Base-by-base conservation (phyloP, 1,140 invertebrate species). In the Eumaeus atala region DNA sequence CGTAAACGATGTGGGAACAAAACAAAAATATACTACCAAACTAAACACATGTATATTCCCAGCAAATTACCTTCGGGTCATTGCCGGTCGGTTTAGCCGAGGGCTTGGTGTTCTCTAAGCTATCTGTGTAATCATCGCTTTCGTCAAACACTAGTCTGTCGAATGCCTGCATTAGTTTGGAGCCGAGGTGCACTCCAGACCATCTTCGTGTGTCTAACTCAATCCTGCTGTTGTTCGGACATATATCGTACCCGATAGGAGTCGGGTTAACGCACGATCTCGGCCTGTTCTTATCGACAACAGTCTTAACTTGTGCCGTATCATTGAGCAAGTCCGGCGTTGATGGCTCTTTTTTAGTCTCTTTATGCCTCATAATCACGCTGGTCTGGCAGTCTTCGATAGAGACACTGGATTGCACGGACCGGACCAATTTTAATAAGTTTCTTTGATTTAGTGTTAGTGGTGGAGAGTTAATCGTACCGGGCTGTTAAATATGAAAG, bases 121-220 rank as follows among this genome's bases (percentile, higher is more conserved):
- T 93, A 77, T 93, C 92, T 3, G 91, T 92, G 70, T 94, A 93
- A 74, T 93, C 92, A 59, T 92, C 92, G 66, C 91, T 91, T 44
- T 92, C 91, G 59, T 93, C 92, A 38, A 90, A 89, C 18, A 90
- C 88, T 7, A 93, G 71, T 63, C 91, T 89, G 72, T 94, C 93
- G 55, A 94, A 92, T 10, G 91, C 91, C 62, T 92, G 91, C 67
- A 92, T 91, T 48, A 93, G 79, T 70, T 93, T 93, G 0, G 92
- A 91, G 44, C 91, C 91, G 21, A 93, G 78, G 51, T 93, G 91
- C 34, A 92, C 90, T 37, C 91, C 91, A 40, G 92, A 94, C 92
- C 93, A 95, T 54, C 93, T 87, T 66, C 93, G 93, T 2, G 87
- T 86, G 33, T 90, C 88, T 49, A 85, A 87, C 51, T 92, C 91